phyloP scores from a whole-genome alignment of 2,797 vertebrate genomes.

The Dendrocincla tyrannina region DNA sequence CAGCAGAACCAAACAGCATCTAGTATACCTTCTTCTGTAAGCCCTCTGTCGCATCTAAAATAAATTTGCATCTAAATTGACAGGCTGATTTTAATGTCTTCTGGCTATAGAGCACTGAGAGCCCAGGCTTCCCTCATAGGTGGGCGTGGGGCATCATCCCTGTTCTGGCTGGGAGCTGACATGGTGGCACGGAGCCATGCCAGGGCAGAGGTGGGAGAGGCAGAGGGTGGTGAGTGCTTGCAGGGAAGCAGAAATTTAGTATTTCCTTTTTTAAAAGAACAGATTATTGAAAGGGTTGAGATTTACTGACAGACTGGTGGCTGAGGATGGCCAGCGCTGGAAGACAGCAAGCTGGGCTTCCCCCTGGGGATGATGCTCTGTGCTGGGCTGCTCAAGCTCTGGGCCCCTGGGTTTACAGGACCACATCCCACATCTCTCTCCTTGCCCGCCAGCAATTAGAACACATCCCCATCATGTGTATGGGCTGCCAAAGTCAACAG shows the following conservation, averaged over 20 bases:
- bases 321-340: background rate
- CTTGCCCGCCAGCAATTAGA: background rate
- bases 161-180: accelerated
- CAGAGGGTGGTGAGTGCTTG: background rate
- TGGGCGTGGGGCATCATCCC: background rate
- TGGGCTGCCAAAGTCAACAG: background rate
- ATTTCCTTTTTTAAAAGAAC: background rate
- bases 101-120: background rate
- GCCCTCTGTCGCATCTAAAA: conserved; percentile 39
- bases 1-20: conserved; percentile 12
- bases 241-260: background rate
- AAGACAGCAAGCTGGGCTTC: background rate
- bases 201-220: background rate
- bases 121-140: background rate
- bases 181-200: background rate
- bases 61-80: conserved; percentile 63
- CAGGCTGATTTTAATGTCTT: conserved; percentile 31
- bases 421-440: background rate
- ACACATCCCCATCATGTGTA: accelerated
- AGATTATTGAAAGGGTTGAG: background rate
- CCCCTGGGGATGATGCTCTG: background rate
- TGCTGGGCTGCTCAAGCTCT: accelerated
- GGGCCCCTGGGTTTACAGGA: background rate
- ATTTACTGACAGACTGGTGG: background rate
- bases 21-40: conserved; percentile 42